Conservation (phyloP, 2,888 invertebrate species). For the Hypsopygia costalis region DNA sequence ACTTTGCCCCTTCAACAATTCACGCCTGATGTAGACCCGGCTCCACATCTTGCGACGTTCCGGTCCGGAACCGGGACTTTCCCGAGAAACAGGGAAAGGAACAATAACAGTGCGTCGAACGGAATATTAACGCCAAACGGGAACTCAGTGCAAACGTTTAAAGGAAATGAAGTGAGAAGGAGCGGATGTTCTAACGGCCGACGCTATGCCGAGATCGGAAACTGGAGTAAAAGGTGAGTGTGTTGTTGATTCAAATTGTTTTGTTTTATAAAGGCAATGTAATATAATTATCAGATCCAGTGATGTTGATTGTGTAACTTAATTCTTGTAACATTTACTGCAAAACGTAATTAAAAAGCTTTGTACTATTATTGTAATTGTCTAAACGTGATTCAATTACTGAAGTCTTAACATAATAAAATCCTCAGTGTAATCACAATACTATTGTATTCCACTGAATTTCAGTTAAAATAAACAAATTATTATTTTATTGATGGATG, state of each 20-base stretch:
- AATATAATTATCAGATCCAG: background rate
- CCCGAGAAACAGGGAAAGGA: conserved; percentile 72
- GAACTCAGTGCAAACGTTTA: conserved; percentile 68
- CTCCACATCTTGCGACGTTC: conserved; percentile 71
- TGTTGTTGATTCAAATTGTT: conserved; percentile 17
- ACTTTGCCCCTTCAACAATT: conserved; percentile 74
- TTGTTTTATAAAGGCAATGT: background rate
- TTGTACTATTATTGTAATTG: too few species aligned
- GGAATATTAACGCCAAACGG: conserved; percentile 79
- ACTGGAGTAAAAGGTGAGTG: conserved; percentile 79
- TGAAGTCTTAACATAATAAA: background rate
- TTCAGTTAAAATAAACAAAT: too few species aligned
- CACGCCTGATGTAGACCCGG: conserved; percentile 49
- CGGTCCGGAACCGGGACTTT: conserved; percentile 75
- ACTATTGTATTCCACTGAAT: too few species aligned
- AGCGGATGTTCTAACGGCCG: conserved; percentile 76
- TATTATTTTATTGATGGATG: too few species aligned
- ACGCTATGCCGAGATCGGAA: conserved; percentile 81
- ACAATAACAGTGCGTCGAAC: conserved; percentile 66
- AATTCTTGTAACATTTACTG: too few species aligned
- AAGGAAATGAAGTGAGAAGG: conserved; percentile 77
- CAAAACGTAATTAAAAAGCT: too few species aligned
- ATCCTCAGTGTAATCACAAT: too few species aligned
- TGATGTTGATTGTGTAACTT: conserved; percentile 1
- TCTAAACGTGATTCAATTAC: background rate